Conservation (phyloP, 2,113 vertebrate genomes). For the Calyptommatus sinebrachiatus region DNA sequence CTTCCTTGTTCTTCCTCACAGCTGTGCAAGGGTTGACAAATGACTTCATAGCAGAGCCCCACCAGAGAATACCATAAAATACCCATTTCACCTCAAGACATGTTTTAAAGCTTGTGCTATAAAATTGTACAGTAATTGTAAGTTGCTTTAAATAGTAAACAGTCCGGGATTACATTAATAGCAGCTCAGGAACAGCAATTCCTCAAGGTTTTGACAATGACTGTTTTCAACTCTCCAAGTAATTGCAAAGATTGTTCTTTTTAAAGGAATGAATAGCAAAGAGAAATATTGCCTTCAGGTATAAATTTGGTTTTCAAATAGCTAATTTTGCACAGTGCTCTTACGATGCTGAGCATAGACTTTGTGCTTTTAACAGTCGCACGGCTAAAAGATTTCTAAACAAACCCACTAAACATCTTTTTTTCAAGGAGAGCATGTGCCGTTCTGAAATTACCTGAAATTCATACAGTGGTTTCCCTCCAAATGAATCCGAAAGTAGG, state of each 20-base stretch:
- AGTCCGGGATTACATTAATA: conserved; percentile 26
- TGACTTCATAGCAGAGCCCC: conserved; percentile 1
- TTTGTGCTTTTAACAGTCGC: conserved; percentile 18
- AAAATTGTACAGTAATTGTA: conserved; percentile 24
- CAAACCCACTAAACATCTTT: neutral
- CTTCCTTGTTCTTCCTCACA: neutral
- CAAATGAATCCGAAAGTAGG: neutral
- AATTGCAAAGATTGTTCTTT: conserved; percentile 36
- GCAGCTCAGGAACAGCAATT: neutral
- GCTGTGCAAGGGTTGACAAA: neutral
- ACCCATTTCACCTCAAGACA: conserved; percentile 5
- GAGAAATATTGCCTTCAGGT: neutral
- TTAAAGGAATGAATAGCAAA: conserved; percentile 27
- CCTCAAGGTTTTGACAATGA: neutral
- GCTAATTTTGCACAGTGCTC: conserved; percentile 29
- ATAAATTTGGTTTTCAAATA: conserved; percentile 18
- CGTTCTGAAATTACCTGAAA: rapidly evolving
- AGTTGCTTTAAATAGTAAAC: conserved; percentile 20
- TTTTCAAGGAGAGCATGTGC: neutral
- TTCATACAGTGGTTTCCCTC: neutral
- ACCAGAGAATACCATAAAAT: neutral
- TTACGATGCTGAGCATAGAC: neutral
- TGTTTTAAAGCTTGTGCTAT: neutral
- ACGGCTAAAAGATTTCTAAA: conserved; percentile 23
- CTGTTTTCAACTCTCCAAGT: conserved; percentile 23